phyloP scores from a whole-genome alignment of 2,797 vertebrate species.

The Aselliscus stoliczkanus region DNA sequence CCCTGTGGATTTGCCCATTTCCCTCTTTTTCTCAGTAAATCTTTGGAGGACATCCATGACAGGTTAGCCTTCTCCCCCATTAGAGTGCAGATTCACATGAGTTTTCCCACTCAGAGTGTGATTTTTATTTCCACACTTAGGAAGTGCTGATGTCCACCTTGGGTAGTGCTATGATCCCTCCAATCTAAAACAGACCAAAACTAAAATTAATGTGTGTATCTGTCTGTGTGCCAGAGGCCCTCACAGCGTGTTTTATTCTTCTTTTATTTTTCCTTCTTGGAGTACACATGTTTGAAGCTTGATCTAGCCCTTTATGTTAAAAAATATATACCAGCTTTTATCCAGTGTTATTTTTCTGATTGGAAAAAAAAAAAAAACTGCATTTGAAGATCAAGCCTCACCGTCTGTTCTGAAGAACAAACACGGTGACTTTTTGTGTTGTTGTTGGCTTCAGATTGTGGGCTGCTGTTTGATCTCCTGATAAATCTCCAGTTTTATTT shows the following conservation, averaged over 20 bases:
- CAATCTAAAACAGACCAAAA: background rate
- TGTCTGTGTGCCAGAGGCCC: background rate
- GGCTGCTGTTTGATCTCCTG: conserved; percentile 38
- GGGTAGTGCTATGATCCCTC: background rate
- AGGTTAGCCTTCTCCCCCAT: background rate
- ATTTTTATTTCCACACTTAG: background rate
- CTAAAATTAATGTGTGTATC: background rate
- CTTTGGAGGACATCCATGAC: background rate
- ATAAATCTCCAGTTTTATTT: conserved; percentile 21
- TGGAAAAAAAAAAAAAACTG: background rate
- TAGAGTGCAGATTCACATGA: background rate
- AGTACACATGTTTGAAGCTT: conserved; percentile 47
- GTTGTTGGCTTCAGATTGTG: background rate
- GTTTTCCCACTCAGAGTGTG: background rate
- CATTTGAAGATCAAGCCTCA: conserved; percentile 57
- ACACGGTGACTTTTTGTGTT: conserved; percentile 14
- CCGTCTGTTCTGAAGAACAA: background rate
- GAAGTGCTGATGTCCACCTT: background rate
- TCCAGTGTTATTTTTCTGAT: conserved; percentile 8
- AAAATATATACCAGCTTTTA: conserved; percentile 54
- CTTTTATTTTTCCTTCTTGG: conserved; percentile 24
- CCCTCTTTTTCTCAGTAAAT: background rate
- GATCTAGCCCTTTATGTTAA: conserved; percentile 42
- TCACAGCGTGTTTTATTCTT: background rate
- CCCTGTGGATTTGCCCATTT: background rate